Conservation (phyloP, 2,888 invertebrate genomes). For the Cerastis leucographa region DNA sequence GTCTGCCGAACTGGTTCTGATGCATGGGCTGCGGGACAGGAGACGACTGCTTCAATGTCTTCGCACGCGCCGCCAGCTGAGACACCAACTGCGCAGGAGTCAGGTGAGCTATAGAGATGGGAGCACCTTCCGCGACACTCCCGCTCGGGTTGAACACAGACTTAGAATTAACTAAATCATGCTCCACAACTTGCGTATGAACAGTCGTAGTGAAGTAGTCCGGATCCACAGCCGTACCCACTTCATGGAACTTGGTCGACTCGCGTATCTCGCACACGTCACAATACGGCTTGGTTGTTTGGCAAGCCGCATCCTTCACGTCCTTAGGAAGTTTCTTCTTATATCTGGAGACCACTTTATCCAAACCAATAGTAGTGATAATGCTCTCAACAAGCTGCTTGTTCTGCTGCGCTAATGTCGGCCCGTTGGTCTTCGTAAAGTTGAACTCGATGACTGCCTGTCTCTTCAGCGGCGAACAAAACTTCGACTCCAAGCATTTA, state of each 20-base stretch:
- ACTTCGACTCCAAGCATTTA: conserved; percentile 69
- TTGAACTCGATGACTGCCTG: conserved; percentile 81
- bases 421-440: conserved; percentile 77
- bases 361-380: conserved; percentile 79
- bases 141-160: conserved; percentile 84
- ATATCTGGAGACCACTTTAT: conserved; percentile 78
- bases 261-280: conserved; percentile 85
- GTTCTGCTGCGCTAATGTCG: conserved; percentile 77
- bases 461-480: conserved; percentile 86
- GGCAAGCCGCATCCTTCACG: conserved; percentile 83
- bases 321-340: conserved; percentile 78
- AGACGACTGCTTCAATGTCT: conserved; percentile 83
- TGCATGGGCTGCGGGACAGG: conserved; percentile 58
- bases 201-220: conserved; percentile 79
- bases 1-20: conserved; percentile 71
- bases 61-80: conserved; percentile 86
- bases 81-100: conserved; percentile 88
- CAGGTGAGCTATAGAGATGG: conserved; percentile 86
- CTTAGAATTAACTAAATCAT: conserved; percentile 84
- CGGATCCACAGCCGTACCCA: conserved; percentile 75
- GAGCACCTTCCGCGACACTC: conserved; percentile 77
- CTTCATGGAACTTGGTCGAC: conserved; percentile 72
- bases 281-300: conserved; percentile 83
- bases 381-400: conserved; percentile 85
- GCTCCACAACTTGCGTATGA: conserved; percentile 86